Evolutionary conservation across 1,140 invertebrate genomes (phyloP).

Genomic region (Philotrypesis tridentata): DNA sequence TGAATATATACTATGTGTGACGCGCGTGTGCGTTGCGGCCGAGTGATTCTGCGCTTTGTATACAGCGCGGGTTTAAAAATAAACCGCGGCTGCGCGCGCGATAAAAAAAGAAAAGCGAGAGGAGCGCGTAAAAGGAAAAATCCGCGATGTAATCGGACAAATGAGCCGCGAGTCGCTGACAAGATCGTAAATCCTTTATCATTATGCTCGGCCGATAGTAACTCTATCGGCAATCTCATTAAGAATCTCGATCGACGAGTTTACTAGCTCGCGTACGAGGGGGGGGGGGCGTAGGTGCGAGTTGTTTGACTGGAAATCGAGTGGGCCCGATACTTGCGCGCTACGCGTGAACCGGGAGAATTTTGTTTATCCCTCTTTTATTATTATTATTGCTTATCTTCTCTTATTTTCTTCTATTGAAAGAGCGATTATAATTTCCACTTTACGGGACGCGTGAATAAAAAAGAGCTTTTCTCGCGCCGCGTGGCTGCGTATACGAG

Average conservation of each 20-base stretch:
- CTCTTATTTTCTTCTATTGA: background rate
- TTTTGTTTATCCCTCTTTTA: background rate
- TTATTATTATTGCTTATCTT: background rate
- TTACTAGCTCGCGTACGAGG: conserved; percentile 37
- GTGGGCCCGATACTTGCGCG: background rate
- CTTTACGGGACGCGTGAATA: too few relatives aligned
- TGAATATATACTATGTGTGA: too few relatives aligned
- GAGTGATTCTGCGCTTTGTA: too few relatives aligned
- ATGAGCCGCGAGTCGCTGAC: background rate
- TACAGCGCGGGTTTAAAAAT: background rate
- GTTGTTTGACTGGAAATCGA: conserved; percentile 51
- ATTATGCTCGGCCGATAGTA: background rate
- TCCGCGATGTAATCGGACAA: conserved; percentile 8
- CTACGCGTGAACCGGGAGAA: too few relatives aligned
- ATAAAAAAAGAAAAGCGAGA: background rate
- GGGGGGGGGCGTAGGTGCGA: conserved; percentile 47
- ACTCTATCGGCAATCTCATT: conserved; percentile 37
- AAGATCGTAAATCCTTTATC: conserved; percentile 19
- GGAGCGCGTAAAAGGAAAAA: background rate
- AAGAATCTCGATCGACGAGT: conserved; percentile 46
- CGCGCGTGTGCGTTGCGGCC: too few relatives aligned
- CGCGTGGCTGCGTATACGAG: too few relatives aligned
- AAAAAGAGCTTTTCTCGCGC: background rate
- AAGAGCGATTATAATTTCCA: too few relatives aligned
- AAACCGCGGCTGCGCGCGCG: background rate